Base-by-base conservation (phyloP, 2,888 invertebrate species). In the Epinotia brunnichana region DNA sequence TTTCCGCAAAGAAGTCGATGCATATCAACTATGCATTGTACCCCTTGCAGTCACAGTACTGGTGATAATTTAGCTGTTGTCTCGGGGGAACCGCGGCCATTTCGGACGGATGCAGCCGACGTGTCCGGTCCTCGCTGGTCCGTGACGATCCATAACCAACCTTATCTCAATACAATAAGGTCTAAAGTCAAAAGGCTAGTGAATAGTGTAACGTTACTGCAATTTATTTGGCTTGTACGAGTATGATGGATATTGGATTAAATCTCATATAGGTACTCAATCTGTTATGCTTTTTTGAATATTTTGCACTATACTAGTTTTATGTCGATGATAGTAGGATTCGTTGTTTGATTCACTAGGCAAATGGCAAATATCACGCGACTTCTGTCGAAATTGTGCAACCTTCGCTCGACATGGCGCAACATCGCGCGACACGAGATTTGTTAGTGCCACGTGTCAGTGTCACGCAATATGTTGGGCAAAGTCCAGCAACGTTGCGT, bases 71-170 rank as follows among this genome's bases (percentile, higher is more conserved):
- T 53, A 53, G 15, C 63, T 63, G 51, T 3, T 10, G 51, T 4
- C 63, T 63, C 63, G 13, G 4, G 63, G 63, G 63, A 63, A 5
- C 48, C 21, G 17, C 51, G 63, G 51, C 63, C 63, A 63, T 63
- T 63, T 59, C 15, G 53, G 70, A 35, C 70, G 70, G 54, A 73
- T 53, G 21, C 70, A 57, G 24, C 21, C 44, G 63, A 63, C 53
- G 63, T 53, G 51, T 63, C 62, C 62, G 62, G 62, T 17, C 51
- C 63, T 19, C 51, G 3, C 39, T 41, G 24, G 21, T 51, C 24
- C n/a, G 13, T 41, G 19, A 29, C 29, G 13, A 29, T 29, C 48
- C 17, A 48, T 17, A 62, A 48, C 48, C n/a, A 1, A 48, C 48
- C 17, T 29, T 48, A 11, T 48, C n/a, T 7, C n/a, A 2, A 48